phyloP scores from a whole-genome alignment of 2,888 invertebrate genomes.

The Dusona sp. region DNA sequence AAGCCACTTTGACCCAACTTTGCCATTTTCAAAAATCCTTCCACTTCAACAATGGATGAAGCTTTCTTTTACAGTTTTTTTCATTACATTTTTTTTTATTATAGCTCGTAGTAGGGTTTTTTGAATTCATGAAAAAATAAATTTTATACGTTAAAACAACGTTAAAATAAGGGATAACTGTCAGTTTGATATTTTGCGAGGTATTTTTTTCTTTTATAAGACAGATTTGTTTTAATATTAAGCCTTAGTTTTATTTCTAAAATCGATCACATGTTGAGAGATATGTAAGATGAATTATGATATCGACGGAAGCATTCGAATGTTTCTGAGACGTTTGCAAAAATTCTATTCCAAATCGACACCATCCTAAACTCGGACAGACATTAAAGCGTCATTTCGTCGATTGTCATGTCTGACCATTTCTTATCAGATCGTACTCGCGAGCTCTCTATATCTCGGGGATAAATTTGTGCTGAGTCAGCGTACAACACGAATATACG shows the following conservation, averaged over 20 bases:
- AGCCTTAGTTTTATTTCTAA: too few relatives aligned
- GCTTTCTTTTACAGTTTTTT: not conserved
- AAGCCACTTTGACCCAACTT: conserved; percentile 8
- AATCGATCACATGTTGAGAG: not conserved
- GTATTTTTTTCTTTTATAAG: not conserved
- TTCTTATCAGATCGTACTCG: conserved; percentile 5
- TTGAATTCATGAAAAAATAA: not conserved
- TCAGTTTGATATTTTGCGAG: not conserved
- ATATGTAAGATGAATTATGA: not conserved
- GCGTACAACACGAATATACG: not conserved
- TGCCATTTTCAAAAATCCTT: not conserved
- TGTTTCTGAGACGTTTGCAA: not conserved
- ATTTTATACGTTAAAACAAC: not conserved
- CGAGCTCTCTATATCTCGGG: not conserved
- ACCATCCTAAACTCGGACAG: not conserved
- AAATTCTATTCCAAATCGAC: not conserved
- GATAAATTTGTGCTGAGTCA: not conserved
- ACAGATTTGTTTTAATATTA: not conserved
- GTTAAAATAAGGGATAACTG: not conserved
- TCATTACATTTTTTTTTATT: not conserved
- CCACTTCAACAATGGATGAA: not conserved
- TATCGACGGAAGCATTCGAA: not conserved
- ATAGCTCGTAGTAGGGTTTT: not conserved
- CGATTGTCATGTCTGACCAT: conserved; percentile 3
- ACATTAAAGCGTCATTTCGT: not conserved